These are phyloP conservation scores for Antitype chi DNA, from an alignment of 2,888 invertebrate species.

Conservation along the genomic window DNA sequence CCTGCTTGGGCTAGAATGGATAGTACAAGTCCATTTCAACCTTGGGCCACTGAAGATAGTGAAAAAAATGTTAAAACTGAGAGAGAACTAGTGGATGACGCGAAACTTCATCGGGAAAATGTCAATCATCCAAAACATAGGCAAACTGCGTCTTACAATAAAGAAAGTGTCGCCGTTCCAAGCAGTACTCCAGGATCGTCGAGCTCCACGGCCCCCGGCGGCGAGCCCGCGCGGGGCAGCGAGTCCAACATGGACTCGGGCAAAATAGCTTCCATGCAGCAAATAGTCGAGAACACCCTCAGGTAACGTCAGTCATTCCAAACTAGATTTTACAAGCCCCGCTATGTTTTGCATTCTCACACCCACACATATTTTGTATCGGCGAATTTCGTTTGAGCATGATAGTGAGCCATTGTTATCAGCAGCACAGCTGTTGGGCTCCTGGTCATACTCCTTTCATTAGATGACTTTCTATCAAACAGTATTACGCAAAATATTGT, in stretches of 20 bases:
- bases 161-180: constrained; percentile 86
- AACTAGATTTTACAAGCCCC: constrained; percentile 38
- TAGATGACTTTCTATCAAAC: constrained; percentile 26
- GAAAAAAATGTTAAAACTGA: constrained; percentile 88
- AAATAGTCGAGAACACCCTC: constrained; percentile 92
- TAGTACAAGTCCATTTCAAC: constrained; percentile 89
- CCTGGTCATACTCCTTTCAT: constrained; percentile 27
- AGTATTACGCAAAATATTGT: background rate
- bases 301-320: constrained; percentile 83
- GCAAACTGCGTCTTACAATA: constrained; percentile 90
- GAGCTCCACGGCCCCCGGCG: constrained; percentile 76
- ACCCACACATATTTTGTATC: constrained; percentile 42
- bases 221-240: constrained; percentile 75
- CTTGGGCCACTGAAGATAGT: constrained; percentile 88
- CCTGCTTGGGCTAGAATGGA: constrained; percentile 87
- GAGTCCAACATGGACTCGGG: constrained; percentile 87
- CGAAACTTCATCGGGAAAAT: constrained; percentile 91
- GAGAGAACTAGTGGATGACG: constrained; percentile 89
- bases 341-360: constrained; percentile 31
- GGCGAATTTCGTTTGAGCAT: constrained; percentile 32
- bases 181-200: constrained; percentile 85
- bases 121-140: constrained; percentile 91
- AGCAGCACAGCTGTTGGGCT: constrained; percentile 66
- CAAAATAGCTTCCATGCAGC: constrained; percentile 90
- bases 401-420: constrained; percentile 60